Conservation (phyloP, 2,797 vertebrate genomes). For the Sylvilagus floridanus region DNA sequence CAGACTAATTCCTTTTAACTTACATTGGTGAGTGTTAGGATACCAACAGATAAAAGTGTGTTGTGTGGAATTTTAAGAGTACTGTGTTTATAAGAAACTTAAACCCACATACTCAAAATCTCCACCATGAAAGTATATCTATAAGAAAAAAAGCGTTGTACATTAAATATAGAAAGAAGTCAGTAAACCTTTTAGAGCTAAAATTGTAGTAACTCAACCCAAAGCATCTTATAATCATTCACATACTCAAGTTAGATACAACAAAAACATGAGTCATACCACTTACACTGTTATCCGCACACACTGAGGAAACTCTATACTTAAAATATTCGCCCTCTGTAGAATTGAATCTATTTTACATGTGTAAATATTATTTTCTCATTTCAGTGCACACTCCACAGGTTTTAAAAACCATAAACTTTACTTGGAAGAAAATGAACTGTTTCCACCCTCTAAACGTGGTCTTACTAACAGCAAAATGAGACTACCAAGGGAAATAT, state of each 20-base stretch:
- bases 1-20: neutral
- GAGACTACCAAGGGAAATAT: constrained; percentile 30
- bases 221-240: constrained; percentile 42
- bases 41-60: constrained; percentile 1
- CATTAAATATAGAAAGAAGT: constrained; percentile 57
- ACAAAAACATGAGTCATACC: neutral
- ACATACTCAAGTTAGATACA: constrained; percentile 43
- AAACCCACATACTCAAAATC: constrained; percentile 40
- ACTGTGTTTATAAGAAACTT: constrained; percentile 49
- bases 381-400: constrained; percentile 24
- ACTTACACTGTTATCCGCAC: constrained; percentile 2
- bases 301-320: neutral
- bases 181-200: neutral
- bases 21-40: constrained; percentile 17
- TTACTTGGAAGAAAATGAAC: constrained; percentile 41
- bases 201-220: constrained; percentile 16
- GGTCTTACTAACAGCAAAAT: constrained; percentile 27
- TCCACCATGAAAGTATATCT: constrained; percentile 34
- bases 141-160: neutral
- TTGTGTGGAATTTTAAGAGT: constrained; percentile 53
- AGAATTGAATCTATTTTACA: constrained; percentile 34
- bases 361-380: constrained; percentile 37
- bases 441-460: constrained; percentile 21
- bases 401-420: constrained; percentile 21
- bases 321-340: constrained; percentile 2